Evolutionary conservation across 2,113 vertebrate species (phyloP).

Genomic region (Carassius gibelio): DNA sequence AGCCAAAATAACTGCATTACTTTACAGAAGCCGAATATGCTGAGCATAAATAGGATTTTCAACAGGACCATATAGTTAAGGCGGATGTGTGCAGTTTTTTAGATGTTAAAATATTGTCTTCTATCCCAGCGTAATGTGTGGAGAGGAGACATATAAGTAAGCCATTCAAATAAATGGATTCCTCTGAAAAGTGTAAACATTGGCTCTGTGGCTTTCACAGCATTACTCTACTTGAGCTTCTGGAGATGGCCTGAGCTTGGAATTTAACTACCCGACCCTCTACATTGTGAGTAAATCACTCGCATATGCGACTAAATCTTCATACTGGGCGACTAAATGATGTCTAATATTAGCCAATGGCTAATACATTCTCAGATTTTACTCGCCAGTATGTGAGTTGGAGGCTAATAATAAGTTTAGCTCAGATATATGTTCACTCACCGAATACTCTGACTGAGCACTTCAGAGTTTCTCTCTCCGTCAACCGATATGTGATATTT

Average conservation of each 20-base stretch:
- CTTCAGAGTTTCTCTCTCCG: too few relatives aligned
- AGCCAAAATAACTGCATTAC: conserved; percentile 37
- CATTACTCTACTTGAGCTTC: neutral
- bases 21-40: conserved; percentile 33
- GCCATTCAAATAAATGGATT: neutral
- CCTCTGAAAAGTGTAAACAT: neutral
- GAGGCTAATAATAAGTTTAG: too few relatives aligned
- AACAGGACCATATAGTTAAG: neutral
- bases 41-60: conserved; percentile 12
- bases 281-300: too few relatives aligned
- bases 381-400: too few relatives aligned
- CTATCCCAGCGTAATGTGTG: neutral
- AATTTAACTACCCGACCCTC: too few relatives aligned
- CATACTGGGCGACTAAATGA: too few relatives aligned
- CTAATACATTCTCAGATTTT: too few relatives aligned
- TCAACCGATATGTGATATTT: too few relatives aligned
- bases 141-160: neutral
- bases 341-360: too few relatives aligned
- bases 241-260: neutral
- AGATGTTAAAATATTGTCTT: neutral
- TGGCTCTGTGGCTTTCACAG: neutral
- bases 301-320: too few relatives aligned
- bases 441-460: too few relatives aligned
- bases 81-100: neutral
- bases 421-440: too few relatives aligned